These are phyloP conservation scores for Solea solea DNA, from an alignment of 2,113 vertebrate species.

Conservation along the genomic window DNA sequence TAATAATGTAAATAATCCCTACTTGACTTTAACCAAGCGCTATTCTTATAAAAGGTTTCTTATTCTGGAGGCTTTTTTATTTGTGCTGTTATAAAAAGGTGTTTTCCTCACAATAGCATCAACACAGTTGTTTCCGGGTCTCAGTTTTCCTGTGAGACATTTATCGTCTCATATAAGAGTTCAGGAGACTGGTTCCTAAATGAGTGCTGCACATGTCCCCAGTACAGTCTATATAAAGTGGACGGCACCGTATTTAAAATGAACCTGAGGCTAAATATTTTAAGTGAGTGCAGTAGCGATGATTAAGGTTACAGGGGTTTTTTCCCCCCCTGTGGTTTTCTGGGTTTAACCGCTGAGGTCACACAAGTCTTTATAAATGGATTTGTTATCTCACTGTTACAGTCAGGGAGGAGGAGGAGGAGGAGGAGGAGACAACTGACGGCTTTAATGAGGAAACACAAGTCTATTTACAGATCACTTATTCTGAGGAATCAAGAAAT, in stretches of 20 bases:
- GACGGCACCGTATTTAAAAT: conserved; percentile 25
- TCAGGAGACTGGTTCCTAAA: not conserved
- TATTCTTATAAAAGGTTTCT: conserved; percentile 75
- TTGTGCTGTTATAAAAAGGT: conserved; percentile 67
- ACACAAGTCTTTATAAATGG: conserved; percentile 38
- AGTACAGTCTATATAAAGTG: conserved; percentile 12
- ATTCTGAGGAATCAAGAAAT: conserved; percentile 61
- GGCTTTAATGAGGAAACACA: conserved; percentile 61
- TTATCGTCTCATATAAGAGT: conserved; percentile 21
- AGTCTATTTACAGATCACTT: conserved; percentile 63
- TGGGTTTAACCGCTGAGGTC: conserved; percentile 39
- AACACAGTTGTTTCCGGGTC: conserved; percentile 58
- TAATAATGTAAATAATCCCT: no score
- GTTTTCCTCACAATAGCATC: conserved; percentile 64
- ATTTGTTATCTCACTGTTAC: conserved; percentile 54
- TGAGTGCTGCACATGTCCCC: conserved; percentile 10
- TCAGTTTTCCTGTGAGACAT: conserved; percentile 49
- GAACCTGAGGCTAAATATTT: conserved; percentile 19
- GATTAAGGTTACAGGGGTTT: conserved; percentile 22
- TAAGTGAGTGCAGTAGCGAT: conserved; percentile 1
- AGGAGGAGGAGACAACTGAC: conserved; percentile 43
- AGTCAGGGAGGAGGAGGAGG: conserved; percentile 32
- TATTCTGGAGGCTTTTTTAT: conserved; percentile 71
- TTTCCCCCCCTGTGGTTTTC: conserved; percentile 19
- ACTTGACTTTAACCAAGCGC: conserved; percentile 11